Percentiles rank a stretch among this genome's conserved stretches.
Conservation (phyloP, 2,888 invertebrate species). For the Coelopa pilipes region DNA sequence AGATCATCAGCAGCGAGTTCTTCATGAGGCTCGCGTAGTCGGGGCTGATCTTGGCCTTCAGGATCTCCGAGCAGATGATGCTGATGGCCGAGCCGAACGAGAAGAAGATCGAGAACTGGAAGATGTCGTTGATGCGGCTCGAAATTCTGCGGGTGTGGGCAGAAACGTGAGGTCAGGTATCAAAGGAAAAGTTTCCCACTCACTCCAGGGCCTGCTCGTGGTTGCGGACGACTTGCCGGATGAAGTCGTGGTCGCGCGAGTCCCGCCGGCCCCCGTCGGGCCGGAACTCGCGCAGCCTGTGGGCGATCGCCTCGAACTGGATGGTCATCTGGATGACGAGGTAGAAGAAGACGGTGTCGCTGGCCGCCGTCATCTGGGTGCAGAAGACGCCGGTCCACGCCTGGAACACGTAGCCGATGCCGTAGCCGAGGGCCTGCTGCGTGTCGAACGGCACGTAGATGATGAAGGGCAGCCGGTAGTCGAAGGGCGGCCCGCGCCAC, state of each 20-base stretch:
- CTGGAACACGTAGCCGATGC: background rate
- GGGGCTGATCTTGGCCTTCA: conserved; percentile 12
- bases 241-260: background rate
- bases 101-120: conserved; percentile 17
- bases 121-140: conserved; percentile 2
- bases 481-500: background rate
- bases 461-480: background rate
- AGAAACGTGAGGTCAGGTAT: background rate
- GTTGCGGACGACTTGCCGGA: background rate
- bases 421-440: background rate
- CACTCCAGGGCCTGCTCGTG: conserved; percentile 4
- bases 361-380: background rate
- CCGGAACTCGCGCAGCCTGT: background rate
- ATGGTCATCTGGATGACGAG: conserved; percentile 16
- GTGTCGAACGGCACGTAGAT: background rate
- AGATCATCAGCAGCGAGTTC: background rate
- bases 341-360: conserved; percentile 16
- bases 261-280: background rate
- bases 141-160: background rate
- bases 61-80: conserved; percentile 2
- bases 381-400: background rate
- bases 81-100: background rate
- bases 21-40: conserved; percentile 5
- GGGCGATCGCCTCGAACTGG: conserved; percentile 4
- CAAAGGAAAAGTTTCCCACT: background rate